Evolutionary conservation across 2,888 invertebrate genomes (phyloP).

Genomic region (Eurois occulta): DNA sequence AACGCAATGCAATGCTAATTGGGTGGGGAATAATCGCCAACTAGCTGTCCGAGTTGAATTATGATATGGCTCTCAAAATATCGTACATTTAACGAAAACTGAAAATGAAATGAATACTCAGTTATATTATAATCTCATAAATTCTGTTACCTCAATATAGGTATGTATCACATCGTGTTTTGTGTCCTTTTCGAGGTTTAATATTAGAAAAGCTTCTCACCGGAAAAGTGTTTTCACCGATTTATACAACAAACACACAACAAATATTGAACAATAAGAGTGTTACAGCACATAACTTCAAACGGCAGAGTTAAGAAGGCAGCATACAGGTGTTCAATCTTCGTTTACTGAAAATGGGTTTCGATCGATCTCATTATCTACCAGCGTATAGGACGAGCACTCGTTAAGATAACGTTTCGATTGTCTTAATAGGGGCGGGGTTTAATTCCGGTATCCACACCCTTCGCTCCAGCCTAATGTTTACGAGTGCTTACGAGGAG

Average conservation of each 20-base stretch:
- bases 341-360: conserved; percentile 35
- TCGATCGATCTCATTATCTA: conserved; percentile 40
- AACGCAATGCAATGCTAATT: conserved; percentile 1
- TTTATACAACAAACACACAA: no score
- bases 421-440: conserved; percentile 66
- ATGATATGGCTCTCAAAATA: background rate
- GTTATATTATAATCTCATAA: background rate
- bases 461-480: conserved; percentile 55
- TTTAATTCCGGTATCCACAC: conserved; percentile 64
- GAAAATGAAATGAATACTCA: background rate
- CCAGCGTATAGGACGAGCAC: conserved; percentile 40
- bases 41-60: conserved; percentile 17
- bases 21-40: conserved; percentile 40
- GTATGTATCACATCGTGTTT: background rate
- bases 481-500: conserved; percentile 63
- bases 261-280: conserved; percentile 25
- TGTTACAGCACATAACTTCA: conserved; percentile 29
- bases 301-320: conserved; percentile 33
- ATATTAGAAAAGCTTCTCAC: conserved; percentile 35
- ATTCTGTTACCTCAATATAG: background rate
- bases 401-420: conserved; percentile 66
- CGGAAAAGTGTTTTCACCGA: conserved; percentile 17
- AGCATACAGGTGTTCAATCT: conserved; percentile 39
- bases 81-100: background rate
- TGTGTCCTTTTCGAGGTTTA: conserved; percentile 11